Percentiles rank a stretch among this genome's conserved stretches.
phyloP scores from a whole-genome alignment of 2,888 invertebrate species.

The Drosophila phalerata region DNA sequence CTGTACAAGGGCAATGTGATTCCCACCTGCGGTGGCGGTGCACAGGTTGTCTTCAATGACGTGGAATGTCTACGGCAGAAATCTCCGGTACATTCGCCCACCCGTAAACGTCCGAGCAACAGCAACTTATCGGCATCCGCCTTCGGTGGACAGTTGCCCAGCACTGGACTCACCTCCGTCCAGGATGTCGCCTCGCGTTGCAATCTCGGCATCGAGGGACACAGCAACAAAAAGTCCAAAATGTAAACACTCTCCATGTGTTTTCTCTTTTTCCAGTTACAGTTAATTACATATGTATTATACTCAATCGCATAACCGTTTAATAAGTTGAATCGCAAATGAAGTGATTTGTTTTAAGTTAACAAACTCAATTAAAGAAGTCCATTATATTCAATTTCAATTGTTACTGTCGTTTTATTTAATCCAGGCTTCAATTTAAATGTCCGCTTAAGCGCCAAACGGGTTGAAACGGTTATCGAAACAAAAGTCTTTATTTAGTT shows the following conservation, averaged over 20 bases:
- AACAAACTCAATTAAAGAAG: conserved; percentile 39
- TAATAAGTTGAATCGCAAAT: conserved; percentile 50
- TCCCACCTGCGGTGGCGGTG: conserved; percentile 97
- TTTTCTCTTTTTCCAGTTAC: conserved; percentile 31
- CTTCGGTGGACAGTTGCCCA: conserved; percentile 63
- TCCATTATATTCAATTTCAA: conserved; percentile 10
- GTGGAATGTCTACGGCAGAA: conserved; percentile 95
- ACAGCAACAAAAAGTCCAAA: conserved; percentile 84
- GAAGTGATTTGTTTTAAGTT: conserved; percentile 63
- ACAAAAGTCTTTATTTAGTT: too few relatives aligned
- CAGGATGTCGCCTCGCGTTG: conserved; percentile 84
- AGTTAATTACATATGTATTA: conserved; percentile 42
- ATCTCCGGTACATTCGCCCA: conserved; percentile 88
- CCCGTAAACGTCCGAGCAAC: conserved; percentile 84
- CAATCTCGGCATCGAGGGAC: conserved; percentile 85
- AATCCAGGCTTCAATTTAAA: background rate
- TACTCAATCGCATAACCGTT: conserved; percentile 23
- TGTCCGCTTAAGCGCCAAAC: too few relatives aligned
- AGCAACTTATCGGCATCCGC: conserved; percentile 64
- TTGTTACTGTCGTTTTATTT: background rate
- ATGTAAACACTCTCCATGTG: conserved; percentile 58
- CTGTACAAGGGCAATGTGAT: conserved; percentile 97
- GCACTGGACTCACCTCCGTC: conserved; percentile 63
- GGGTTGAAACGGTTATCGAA: too few relatives aligned
- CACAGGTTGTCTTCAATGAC: conserved; percentile 97